Conservation (phyloP, 2,113 vertebrate species). For the Sus scrofa region T2T-Sscrofa CM000817.6:61795501-61796000, state of each 20-base stretch:
- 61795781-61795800: not conserved
- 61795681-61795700: not conserved
- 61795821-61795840: too few species aligned
- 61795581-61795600: not conserved
- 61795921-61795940: too few species aligned
- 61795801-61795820: too few species aligned
- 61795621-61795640: not conserved
- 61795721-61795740: not conserved
- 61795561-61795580: not conserved
- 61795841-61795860: too few species aligned
- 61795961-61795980: too few species aligned
- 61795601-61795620: not conserved
- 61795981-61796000: too few species aligned
- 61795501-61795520: not conserved
- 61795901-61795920: too few species aligned
- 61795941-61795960: too few species aligned
- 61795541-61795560: not conserved
- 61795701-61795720: not conserved
- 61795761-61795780: rapidly evolving
- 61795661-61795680: not conserved
- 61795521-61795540: not conserved
- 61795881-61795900: too few species aligned
- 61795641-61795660: not conserved
- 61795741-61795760: not conserved
- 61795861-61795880: too few species aligned